Evolutionary conservation across 2,113 vertebrate species (phyloP).

Genomic region (Cyanistes caeruleus): DNA sequence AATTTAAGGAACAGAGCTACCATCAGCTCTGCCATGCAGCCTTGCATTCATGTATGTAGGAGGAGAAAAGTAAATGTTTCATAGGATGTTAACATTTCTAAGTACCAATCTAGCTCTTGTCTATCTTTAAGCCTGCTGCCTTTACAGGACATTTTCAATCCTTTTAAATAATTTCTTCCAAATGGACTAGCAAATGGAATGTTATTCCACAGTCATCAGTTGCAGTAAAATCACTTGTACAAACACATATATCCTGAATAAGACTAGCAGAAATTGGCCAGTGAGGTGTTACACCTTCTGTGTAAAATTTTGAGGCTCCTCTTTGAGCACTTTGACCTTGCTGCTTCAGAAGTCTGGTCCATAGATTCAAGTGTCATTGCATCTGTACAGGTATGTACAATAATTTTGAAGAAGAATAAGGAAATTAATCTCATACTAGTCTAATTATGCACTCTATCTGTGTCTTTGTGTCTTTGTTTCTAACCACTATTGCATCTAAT

Average conservation of each 20-base stretch:
- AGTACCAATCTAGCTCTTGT: background rate
- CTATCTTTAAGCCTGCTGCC: background rate
- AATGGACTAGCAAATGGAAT: fast-evolving
- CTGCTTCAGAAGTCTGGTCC: background rate
- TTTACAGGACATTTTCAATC: background rate
- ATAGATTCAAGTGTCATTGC: background rate
- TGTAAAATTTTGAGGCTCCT: background rate
- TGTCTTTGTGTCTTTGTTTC: background rate
- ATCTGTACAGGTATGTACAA: background rate
- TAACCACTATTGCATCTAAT: background rate
- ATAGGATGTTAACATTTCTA: background rate
- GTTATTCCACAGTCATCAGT: background rate
- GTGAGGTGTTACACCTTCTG: background rate
- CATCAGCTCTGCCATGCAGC: background rate
- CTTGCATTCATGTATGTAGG: background rate
- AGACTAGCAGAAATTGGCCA: background rate
- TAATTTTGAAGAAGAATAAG: background rate
- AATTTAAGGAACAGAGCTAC: background rate
- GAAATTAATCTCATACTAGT: background rate
- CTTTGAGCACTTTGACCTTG: background rate
- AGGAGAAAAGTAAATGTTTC: background rate
- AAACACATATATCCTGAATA: background rate
- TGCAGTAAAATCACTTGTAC: background rate
- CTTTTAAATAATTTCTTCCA: background rate
- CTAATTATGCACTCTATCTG: background rate